Conservation (phyloP, 2,888 invertebrate species). For the Epsilonema sp. region DNA sequence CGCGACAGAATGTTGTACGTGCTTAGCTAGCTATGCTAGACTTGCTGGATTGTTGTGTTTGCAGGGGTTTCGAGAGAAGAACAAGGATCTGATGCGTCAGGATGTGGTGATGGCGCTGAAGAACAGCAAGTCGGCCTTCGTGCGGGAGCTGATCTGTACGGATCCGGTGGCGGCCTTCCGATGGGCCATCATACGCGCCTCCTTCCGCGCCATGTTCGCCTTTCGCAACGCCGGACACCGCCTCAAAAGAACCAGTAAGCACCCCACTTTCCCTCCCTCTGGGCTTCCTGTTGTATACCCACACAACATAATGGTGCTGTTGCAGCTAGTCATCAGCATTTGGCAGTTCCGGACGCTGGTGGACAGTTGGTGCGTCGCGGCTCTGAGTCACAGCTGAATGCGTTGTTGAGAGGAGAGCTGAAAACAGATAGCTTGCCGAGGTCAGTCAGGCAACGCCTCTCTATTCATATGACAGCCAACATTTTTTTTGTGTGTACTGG, state of each 20-base stretch:
- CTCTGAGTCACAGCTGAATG: slow-evolving; percentile 17
- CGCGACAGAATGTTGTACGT: no score
- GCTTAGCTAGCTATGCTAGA: no score
- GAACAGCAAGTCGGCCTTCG: slow-evolving; percentile 75
- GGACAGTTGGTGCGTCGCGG: not conserved
- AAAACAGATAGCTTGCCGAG: slow-evolving; percentile 11
- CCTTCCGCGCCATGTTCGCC: slow-evolving; percentile 72
- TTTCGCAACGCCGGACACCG: slow-evolving; percentile 50
- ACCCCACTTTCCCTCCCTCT: no score
- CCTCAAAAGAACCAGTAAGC: no score
- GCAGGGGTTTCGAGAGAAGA: slow-evolving; percentile 76
- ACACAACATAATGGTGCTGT: no score
- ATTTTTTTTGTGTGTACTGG: no score
- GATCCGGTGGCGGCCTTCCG: slow-evolving; percentile 67
- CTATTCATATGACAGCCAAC: no score
- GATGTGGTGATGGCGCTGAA: slow-evolving; percentile 82
- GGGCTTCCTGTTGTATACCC: no score
- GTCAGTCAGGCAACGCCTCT: no score
- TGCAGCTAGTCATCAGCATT: no score
- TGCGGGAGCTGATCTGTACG: slow-evolving; percentile 71
- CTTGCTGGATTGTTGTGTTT: no score
- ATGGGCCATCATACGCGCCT: slow-evolving; percentile 48
- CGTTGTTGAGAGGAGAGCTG: slow-evolving; percentile 23
- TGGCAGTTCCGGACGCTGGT: no score
- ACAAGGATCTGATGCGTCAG: slow-evolving; percentile 75